Percentiles rank a stretch among this genome's conserved stretches.
These are phyloP conservation scores for Mirza zaza DNA, from an alignment of 2,113 vertebrate genomes.

Conservation along the genomic window DNA sequence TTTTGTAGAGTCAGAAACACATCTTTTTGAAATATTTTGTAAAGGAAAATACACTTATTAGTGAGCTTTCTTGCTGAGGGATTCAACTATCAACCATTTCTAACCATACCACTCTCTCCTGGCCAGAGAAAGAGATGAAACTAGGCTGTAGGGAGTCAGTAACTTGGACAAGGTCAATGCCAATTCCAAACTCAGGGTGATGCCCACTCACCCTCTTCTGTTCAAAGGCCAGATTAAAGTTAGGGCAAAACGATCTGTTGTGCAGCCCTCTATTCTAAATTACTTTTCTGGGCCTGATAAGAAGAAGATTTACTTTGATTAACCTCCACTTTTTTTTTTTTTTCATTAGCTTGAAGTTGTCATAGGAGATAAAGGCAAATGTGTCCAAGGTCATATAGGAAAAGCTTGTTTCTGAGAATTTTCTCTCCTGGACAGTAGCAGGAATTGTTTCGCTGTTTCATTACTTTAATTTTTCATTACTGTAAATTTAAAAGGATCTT, in stretches of 20 bases:
- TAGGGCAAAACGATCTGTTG: not conserved
- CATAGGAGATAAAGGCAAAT: not conserved
- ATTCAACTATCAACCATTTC: not conserved
- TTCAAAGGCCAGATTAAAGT: not conserved
- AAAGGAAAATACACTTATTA: not conserved
- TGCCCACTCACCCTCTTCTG: not conserved
- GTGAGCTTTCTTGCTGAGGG: not conserved
- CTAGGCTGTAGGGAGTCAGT: not conserved
- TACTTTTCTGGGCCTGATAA: not conserved
- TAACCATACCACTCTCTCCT: not conserved
- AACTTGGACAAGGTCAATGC: not conserved
- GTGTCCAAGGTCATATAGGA: not conserved
- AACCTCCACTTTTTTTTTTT: not conserved
- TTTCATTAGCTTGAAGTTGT: not conserved
- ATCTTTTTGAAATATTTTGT: not conserved
- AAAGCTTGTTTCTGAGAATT: slow-evolving; percentile 31
- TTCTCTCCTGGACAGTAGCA: not conserved
- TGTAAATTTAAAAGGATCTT: not conserved
- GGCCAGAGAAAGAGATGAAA: not conserved
- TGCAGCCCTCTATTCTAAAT: not conserved
- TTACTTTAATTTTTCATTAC: not conserved
- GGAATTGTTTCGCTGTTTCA: not conserved
- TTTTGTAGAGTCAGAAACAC: not conserved
- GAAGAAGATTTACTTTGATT: not conserved
- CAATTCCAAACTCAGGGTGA: not conserved